A percentile compares a stretch with the other conserved stretches of the same genome.
phyloP scores from a whole-genome alignment of 2,797 vertebrate genomes.

The Bradypodion ventrale region DNA sequence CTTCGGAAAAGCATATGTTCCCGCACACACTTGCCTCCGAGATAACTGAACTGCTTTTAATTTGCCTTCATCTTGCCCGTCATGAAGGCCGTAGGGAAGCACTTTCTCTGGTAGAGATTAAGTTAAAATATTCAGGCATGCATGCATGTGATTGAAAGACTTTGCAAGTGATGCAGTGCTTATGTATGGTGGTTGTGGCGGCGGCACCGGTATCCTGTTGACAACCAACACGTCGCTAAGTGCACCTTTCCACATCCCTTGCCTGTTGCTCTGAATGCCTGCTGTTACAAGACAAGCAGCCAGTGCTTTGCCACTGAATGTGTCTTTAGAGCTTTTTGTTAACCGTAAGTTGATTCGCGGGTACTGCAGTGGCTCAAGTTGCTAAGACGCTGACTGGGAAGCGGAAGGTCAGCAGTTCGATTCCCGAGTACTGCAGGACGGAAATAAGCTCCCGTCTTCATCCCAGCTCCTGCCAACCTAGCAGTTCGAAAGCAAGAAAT shows the following conservation, averaged over 20 bases:
- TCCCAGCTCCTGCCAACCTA: no score
- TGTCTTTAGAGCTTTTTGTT: neutral
- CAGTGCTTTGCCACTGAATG: constrained; percentile 19
- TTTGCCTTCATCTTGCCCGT: constrained; percentile 5
- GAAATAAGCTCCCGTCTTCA: no score
- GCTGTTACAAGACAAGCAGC: constrained; percentile 3
- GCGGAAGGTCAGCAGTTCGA: no score
- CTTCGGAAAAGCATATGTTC: neutral
- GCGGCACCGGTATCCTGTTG: constrained; percentile 14
- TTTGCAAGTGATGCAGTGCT: neutral
- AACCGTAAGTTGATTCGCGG: neutral
- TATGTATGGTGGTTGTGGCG: neutral
- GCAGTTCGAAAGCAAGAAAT: no score
- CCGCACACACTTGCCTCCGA: neutral
- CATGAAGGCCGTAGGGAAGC: constrained; percentile 8
- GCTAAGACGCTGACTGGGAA: no score
- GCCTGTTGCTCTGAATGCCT: neutral
- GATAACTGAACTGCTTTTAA: constrained; percentile 28
- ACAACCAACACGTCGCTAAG: constrained; percentile 13
- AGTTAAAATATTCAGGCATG: neutral
- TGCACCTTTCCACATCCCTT: neutral
- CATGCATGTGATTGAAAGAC: constrained; percentile 12
- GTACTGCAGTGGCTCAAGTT: no score
- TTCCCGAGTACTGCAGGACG: no score
- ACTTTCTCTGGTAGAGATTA: constrained; percentile 23